phyloP scores from a whole-genome alignment of 2,797 vertebrate genomes.

The Sebastes variabilis region DNA sequence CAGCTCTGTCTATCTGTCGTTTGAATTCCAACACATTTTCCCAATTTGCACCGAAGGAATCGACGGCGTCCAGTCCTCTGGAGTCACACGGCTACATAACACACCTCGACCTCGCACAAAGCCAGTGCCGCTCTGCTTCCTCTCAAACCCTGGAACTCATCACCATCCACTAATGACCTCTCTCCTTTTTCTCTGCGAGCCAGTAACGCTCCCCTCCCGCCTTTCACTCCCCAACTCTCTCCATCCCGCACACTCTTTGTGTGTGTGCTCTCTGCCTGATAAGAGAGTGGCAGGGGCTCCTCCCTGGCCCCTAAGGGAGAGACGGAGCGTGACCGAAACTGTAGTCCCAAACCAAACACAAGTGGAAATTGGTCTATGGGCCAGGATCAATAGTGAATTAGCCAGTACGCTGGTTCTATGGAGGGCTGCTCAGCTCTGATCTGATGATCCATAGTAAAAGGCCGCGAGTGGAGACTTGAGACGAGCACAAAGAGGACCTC shows the following conservation, averaged over 20 bases:
- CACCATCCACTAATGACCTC: conserved; percentile 72
- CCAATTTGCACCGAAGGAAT: background rate
- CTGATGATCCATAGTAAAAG: conserved; percentile 76
- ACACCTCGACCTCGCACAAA: conserved; percentile 39
- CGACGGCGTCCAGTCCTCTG: background rate
- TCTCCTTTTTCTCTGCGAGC: conserved; percentile 56
- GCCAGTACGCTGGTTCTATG: conserved; percentile 79
- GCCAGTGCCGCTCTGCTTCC: conserved; percentile 24
- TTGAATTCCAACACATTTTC: conserved; percentile 4
- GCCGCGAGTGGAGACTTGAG: conserved; percentile 60
- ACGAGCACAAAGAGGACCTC: conserved; percentile 40
- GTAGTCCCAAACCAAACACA: conserved; percentile 81
- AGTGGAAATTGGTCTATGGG: conserved; percentile 78
- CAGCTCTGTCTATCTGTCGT: conserved; percentile 18
- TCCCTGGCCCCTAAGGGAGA: conserved; percentile 69
- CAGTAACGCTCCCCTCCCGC: conserved; percentile 60
- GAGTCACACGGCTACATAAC: conserved; percentile 9
- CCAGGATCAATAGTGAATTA: conserved; percentile 88
- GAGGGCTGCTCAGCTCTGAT: conserved; percentile 71
- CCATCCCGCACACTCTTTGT: conserved; percentile 55
- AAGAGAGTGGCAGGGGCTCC: conserved; percentile 73
- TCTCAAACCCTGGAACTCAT: conserved; percentile 58
- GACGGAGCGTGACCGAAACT: conserved; percentile 78
- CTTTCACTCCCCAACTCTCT: conserved; percentile 55
- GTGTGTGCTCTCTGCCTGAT: conserved; percentile 70